Conservation (phyloP, 2,113 vertebrate genomes). For the Pipa parva region DNA sequence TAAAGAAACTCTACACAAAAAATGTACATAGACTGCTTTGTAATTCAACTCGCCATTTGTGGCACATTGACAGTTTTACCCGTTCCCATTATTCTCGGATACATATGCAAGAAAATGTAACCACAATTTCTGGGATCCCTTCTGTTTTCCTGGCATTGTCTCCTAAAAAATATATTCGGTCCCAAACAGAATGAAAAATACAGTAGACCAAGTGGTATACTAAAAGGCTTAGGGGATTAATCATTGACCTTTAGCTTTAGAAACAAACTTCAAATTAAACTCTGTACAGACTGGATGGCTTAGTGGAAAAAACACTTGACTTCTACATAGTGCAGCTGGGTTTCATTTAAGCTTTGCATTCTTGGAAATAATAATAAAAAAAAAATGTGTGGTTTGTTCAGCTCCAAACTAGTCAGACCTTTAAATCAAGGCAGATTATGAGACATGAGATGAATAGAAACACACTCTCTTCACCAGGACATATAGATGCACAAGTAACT, state of each 20-base stretch:
- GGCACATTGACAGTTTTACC: too few species aligned
- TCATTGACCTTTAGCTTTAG: constrained; percentile 39
- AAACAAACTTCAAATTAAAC: constrained; percentile 40
- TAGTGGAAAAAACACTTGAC: constrained; percentile 41
- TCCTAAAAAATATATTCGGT: not conserved
- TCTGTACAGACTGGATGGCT: constrained; percentile 34
- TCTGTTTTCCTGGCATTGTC: not conserved
- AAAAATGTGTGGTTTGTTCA: constrained; percentile 30
- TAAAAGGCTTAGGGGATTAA: constrained; percentile 39
- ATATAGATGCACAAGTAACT: not conserved
- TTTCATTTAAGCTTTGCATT: constrained; percentile 35
- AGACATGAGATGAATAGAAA: not conserved
- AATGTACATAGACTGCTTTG: too few species aligned
- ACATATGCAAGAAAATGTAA: too few species aligned
- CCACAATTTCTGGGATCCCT: too few species aligned
- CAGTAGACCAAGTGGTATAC: constrained; percentile 7
- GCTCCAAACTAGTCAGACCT: constrained; percentile 25
- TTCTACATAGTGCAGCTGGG: constrained; percentile 35
- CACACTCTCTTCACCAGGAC: not conserved
- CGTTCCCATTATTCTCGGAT: too few species aligned
- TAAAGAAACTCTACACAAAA: too few species aligned
- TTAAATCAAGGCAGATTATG: constrained; percentile 15
- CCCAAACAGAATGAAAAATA: constrained; percentile 20
- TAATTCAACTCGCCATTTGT: too few species aligned
- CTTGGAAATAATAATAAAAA: constrained; percentile 25